Evolutionary conservation across 2,888 invertebrate genomes (phyloP).

Genomic region (Bugula neritina): DNA sequence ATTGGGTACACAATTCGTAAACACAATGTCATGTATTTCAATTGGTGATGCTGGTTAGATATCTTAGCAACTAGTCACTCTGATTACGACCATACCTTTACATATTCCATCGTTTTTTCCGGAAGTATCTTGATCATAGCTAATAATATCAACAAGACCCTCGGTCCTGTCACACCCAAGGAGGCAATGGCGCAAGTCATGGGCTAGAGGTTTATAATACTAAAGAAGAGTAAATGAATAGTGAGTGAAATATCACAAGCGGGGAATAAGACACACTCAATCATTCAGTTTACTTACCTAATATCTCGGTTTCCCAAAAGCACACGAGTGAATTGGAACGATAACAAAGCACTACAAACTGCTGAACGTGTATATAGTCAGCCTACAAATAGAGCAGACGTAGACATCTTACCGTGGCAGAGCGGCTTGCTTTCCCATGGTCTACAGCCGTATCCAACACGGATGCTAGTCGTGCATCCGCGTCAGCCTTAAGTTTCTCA

Average conservation of each 20-base stretch:
- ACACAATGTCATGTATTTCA: too few relatives aligned
- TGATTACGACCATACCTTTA: neutral
- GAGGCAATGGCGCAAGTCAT: neutral
- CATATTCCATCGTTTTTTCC: neutral
- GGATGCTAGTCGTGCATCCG: neutral
- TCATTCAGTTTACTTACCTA: too few relatives aligned
- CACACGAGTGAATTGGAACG: too few relatives aligned
- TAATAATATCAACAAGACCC: neutral
- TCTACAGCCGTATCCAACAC: neutral
- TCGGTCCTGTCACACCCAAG: neutral
- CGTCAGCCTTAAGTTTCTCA: neutral
- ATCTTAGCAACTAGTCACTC: too few relatives aligned
- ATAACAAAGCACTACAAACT: too few relatives aligned
- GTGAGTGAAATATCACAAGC: too few relatives aligned
- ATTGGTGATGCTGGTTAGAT: too few relatives aligned
- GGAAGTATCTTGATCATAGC: neutral
- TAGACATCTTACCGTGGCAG: conserved; percentile 9
- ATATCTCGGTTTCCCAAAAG: too few relatives aligned
- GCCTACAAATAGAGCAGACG: too few relatives aligned
- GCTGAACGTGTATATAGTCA: too few relatives aligned
- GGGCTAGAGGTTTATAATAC: neutral
- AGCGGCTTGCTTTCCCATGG: neutral
- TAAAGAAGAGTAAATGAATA: neutral
- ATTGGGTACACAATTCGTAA: too few relatives aligned
- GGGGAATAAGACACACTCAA: too few relatives aligned